These are phyloP conservation scores for Scophthalmus maximus DNA, from an alignment of 2,113 vertebrate species.

Conservation along the genomic window DNA sequence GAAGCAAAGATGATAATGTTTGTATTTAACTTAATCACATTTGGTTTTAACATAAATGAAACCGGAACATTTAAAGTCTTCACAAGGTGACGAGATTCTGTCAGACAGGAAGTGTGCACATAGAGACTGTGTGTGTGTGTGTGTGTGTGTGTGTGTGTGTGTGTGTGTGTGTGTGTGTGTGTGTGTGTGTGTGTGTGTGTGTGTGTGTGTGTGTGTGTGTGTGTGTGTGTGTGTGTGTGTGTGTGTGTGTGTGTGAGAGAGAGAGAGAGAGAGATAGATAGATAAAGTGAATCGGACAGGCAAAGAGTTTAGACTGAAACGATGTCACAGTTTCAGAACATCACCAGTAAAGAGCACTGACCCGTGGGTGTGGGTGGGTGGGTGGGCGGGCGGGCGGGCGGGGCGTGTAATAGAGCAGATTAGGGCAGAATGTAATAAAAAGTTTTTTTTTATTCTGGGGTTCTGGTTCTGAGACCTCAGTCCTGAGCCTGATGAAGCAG, in stretches of 20 bases:
- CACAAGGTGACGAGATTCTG: too few relatives aligned
- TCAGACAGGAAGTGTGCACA: neutral
- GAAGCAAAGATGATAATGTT: neutral
- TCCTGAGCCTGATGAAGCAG: too few relatives aligned
- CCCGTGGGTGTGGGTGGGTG: constrained; percentile 25
- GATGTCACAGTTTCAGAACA: neutral
- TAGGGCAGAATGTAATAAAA: too few relatives aligned
- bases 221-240: constrained; percentile 1
- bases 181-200: neutral
- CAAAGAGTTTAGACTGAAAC: constrained; percentile 26
- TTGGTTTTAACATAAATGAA: too few relatives aligned
- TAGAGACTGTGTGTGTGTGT: neutral
- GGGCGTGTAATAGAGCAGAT: too few relatives aligned
- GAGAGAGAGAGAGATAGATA: neutral
- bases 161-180: neutral
- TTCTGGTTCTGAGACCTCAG: too few relatives aligned
- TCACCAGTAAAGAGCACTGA: constrained; percentile 48
- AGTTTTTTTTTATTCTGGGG: too few relatives aligned
- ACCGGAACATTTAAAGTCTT: too few relatives aligned
- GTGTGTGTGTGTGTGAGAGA: neutral
- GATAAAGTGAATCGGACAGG: constrained; percentile 36
- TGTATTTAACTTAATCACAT: neutral
- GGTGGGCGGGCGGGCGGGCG: constrained; percentile 20
- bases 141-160: constrained; percentile 4
- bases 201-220: constrained; percentile 4